Evolutionary conservation across 1,140 invertebrate species (phyloP), one percentile per base, ranked within the genome.

Genomic region (Formica selysi): DNA sequence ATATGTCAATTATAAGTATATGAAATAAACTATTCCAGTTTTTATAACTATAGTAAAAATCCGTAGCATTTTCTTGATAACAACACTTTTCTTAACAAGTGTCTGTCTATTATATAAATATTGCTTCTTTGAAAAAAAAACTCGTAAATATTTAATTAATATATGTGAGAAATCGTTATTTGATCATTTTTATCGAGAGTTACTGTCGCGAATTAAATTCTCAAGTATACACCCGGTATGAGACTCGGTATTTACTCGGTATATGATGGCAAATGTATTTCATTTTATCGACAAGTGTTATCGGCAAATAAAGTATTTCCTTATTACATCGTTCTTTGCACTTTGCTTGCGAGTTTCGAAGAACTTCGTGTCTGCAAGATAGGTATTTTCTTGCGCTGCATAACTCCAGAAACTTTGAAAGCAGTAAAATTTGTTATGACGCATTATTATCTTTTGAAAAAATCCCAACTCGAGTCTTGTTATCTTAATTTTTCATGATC

Each of bases 191-290:
- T 67, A 67, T n/a, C n/a, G 19, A 38, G 3, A 67, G 64, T 36
- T 10, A 11, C 36, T 41, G 36, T n/a, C 59, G 41, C 10, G 8
- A 3, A 79, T 54, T 51, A 68, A 57, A 80, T 80, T 70, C 22
- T 80, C 44, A 80, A 80, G n/a, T 68, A 44, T 68, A 80, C 64
- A 80, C 41, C 44, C 26, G 48, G 64, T 80, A 70, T 70, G 76
- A 57, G 64, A 68, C n/a, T 68, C 44, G 76, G 19, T 70, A 70
- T 80, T 32, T 32, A 22, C 16, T 19, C 48, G 16, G 16, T 51
- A 51, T 51, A 68, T 36, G 41, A 41, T 67, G 62, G 76, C 41
- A 68, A 67, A 29, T 67, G 29, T n/a, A 65, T 44, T 78, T 79
- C 2, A 67, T 79, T 78, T 59, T 57, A 57, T 57, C 29, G 19